Evolutionary conservation across 2,797 vertebrate genomes (phyloP), one percentile per base, ranked within the genome.

Genomic region (Craterocephalus amniculus): DNA sequence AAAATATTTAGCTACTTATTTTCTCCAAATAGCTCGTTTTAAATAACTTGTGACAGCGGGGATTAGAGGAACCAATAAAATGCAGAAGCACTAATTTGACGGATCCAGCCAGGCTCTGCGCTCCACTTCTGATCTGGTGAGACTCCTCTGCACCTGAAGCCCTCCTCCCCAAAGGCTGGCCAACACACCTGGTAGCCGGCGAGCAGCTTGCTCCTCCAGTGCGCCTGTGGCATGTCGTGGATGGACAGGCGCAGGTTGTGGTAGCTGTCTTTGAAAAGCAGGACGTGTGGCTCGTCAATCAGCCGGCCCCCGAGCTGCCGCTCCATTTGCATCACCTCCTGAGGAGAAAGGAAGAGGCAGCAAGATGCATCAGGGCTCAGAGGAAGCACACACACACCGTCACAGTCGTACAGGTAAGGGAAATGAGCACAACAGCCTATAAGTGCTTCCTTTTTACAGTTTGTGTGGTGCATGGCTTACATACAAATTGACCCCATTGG

Each of bases 231-330:
- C 94, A 99, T 96, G 63, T 99, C 97, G 0, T 99, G 98, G 92
- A 99, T 95, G 88, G 97, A 99, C 83, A 99, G 95, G 71, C 97
- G 97, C 88, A 99, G 95, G 94, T 98, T 99, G 94, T 98, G 97
- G 93, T 99, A 99, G 89, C 97, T 99, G 95, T 99, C 98, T 94
- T 98, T 99, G 94, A 99, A 99, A 90, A 97, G 96, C 84, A 99
- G 94, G 74, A 97, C 84, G 31, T 97, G 96, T 6, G 98, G 97
- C 83, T 97, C 96, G 85, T 98, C 98, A 16, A 99, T 97, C 88
- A 99, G 94, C 81, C 97, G 96, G 34, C 98, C 98, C n/a, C 98
- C 98, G 81, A 98, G 95, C 93, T 99, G 98, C 84, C 95, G 96
- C 91, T 99, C 98, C 95, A 97, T 95, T 93, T 98, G 96, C 83